A percentile compares a stretch with the other conserved stretches of the same genome.
These are phyloP conservation scores for Psittacus erithacus DNA, from an alignment of 2,113 vertebrate species.

Conservation along the genomic window DNA sequence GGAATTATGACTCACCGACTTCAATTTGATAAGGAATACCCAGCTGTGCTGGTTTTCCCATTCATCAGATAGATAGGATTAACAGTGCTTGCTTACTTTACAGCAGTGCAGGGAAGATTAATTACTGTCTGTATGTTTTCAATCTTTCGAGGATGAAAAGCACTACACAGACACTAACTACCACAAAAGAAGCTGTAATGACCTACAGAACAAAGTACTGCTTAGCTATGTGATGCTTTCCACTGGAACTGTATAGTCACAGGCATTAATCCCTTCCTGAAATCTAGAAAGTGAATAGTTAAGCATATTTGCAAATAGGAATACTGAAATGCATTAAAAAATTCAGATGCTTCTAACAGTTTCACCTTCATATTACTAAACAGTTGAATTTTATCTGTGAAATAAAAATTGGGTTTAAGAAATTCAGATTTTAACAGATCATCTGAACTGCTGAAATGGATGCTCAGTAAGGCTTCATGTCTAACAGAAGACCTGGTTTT, in stretches of 20 bases:
- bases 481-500: background rate
- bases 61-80: background rate
- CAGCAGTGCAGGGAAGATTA: background rate
- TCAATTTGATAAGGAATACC: background rate
- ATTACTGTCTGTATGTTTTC: background rate
- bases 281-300: background rate
- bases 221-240: background rate
- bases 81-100: background rate
- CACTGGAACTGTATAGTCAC: background rate
- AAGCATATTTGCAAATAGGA: background rate
- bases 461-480: background rate
- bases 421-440: background rate
- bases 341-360: background rate
- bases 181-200: background rate
- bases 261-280: background rate
- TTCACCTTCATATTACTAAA: background rate
- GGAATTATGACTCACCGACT: background rate
- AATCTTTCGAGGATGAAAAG: background rate
- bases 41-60: background rate
- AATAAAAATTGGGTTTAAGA: background rate
- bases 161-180: background rate
- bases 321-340: background rate
- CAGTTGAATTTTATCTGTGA: background rate
- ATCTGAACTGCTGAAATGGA: background rate
- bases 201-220: background rate